Evolutionary conservation across 35 echinoderm and acorn worm species (phyloP), one percentile per base, ranked within the genome.

Genomic region (Apostichopus parvimensis): DNA sequence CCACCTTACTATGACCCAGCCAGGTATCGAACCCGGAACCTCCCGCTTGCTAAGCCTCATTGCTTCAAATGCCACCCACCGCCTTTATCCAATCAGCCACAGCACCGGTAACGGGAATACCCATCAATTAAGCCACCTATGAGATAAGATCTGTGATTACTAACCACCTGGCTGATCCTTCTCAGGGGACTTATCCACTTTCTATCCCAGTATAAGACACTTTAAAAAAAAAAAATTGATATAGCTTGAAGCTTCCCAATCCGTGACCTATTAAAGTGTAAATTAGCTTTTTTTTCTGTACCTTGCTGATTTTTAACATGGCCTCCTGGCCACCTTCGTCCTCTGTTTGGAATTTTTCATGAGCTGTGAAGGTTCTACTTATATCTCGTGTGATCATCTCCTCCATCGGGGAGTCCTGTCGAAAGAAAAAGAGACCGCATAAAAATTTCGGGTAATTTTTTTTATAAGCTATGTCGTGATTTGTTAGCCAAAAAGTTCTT

Each of bases 301-400:
- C 97, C 93, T 95, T 98, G 73, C 97, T 98, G 82, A 98, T 95
- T 92, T 98, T 98, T 90, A 94, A 94, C 90, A 98, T 93, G 23
- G 94, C 97, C 91, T 98, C 97, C 34, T 98, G 97, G 4, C 97
- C 97, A n/a, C 93, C 94, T 86, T 95, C 94, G 73, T 91, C 93
- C 73, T 95, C 94, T 54, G 91, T 92, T 75, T 98, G 84, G 83
- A 98, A 98, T 59, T 98, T 96, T 87, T 98, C 97, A 73, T 98
- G 94, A 72, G 97, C 97, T 9, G 97, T 94, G 91, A 98, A 98
- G 6, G 97, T 98, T 28, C 97, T 83, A 21, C 79, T 94, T 57
- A 98, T 98, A 80, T 98, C 97, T 14, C 94, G 61, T 22, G 90
- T 85, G 55, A 98, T 98, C 53, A 98, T 93, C 14, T 95, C 75